These are phyloP conservation scores for Melieria omissa DNA, from an alignment of 2,888 invertebrate species.

Conservation along the genomic window DNA sequence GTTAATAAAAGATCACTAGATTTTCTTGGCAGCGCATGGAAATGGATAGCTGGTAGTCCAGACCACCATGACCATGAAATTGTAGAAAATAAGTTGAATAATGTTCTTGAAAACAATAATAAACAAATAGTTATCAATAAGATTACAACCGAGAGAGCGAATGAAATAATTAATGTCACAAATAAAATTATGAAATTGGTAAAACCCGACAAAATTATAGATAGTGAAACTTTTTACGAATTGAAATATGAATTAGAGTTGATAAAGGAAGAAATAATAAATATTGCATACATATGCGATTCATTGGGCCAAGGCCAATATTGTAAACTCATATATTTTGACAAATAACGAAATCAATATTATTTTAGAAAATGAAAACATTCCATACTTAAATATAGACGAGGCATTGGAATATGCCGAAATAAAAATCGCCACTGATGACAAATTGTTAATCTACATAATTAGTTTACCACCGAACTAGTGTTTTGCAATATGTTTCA, in stretches of 20 bases:
- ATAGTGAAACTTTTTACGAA: not conserved
- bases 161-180: not conserved
- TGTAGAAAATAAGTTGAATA: constrained; percentile 1
- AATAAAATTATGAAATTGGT: not conserved
- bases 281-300: constrained; percentile 4
- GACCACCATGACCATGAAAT: constrained; percentile 2
- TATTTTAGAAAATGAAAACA: no score
- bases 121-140: constrained; percentile 1
- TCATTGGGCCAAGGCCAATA: constrained; percentile 3
- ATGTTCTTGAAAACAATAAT: constrained; percentile 1
- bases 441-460: no score
- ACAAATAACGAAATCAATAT: no score
- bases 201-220: not conserved
- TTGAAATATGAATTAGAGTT: not conserved
- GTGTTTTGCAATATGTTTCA: no score
- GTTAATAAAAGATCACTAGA: no score
- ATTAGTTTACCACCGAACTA: no score
- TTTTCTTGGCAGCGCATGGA: no score
- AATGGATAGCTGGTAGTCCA: no score
- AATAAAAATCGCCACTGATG: no score
- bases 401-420: no score
- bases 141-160: not conserved
- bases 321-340: no score
- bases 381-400: no score
- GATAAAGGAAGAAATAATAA: constrained; percentile 12